Evolutionary conservation across 2,888 invertebrate genomes (phyloP), one percentile per base, ranked within the genome.

Genomic region (Rhagophthalmus giganteus): DNA sequence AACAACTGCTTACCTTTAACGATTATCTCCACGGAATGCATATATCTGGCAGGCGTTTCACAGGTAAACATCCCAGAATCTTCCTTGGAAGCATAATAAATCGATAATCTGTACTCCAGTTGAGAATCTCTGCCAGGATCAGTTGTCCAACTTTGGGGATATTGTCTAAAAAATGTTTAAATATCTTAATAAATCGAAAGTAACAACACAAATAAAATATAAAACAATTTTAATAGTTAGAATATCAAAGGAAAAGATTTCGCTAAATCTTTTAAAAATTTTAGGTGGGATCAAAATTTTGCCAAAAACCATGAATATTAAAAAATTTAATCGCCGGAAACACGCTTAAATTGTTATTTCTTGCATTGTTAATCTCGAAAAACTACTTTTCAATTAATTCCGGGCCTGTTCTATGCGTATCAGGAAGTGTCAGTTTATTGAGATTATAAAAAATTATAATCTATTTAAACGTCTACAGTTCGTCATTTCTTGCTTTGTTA

Each of bases 31-130:
- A 92, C 86, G 24, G 87, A 82, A 69, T 92, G 91, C 2, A 81
- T 84, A 67, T 91, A 89, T 26, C 91, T 77, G 0, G 90, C 88
- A 0, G 94, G 94, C 0, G 93, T 90, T 56, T 88, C 85, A 66
- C 94, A 94, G 0, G 90, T 85, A 70, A 87, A 93, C 1, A 83
- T 74, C 0, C 94, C 94, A 0, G 90, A 88, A 73, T 94, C 94
- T 60, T 90, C 90, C 65, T 85, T 85, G 28, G 83, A 83, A 0
- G 93, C 92, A 63, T 88, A 84, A 57, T 87, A 80, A 62, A 94
- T 88, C 49, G 88, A 90, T 8, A 94, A 73, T 3, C 93, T 78
- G 67, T 87, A 93, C 69, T 92, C 91, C 53, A 92, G 71, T 50
- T 85, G 83, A 2, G 88, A 81, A 75, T 91, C 90, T 0, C 92